Evolutionary conservation across 2,113 vertebrate species (phyloP), one percentile per base, ranked within the genome.

Genomic region (Gobius niger): DNA sequence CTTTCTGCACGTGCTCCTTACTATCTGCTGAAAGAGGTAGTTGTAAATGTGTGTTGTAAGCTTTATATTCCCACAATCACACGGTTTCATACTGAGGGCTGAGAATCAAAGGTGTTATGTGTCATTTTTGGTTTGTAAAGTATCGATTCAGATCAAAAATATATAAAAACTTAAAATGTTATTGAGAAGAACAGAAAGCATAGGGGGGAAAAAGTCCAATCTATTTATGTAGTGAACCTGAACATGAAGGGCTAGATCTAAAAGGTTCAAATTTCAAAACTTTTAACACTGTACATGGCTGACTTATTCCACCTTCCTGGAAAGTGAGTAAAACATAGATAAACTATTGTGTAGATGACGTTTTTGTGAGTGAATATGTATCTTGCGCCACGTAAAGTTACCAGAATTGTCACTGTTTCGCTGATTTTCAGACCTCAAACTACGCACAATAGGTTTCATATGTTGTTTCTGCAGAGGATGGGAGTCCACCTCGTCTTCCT

Each of bases 401-500:
- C 15, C 50, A 7, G 7, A 6, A 51, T 51, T 51, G 7, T 7
- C 7, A 0, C 15, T n/a, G n/a, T 51, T 16, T 34, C 24, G 1
- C 1, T 51, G 50, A 53, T 53, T 53, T 1, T 53, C 52, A 53
- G 52, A 4, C 18, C 52, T 53, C 15, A 53, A 19, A 53, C 11
- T 16, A 9, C 16, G 19, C 9, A 41, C 57, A 60, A 60, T 15
- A 14, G 40, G 40, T 42, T 60, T 14, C 56, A 41, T 1, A 41
- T 41, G 54, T 59, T 63, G 53, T 19, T 59, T 50, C 63, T 68
- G 54, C 69, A 53, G 67, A 62, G 77, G 83, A 68, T 65, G 76
- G 72, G 67, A 70, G 80, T 82, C 64, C 34, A 12, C 54, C 65
- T 85, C 69, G 82, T 87, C 85, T 77, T 85, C 73, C 67, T 59